Conservation (phyloP, 2,797 vertebrate species). For the Hafferia zeledoni region DNA sequence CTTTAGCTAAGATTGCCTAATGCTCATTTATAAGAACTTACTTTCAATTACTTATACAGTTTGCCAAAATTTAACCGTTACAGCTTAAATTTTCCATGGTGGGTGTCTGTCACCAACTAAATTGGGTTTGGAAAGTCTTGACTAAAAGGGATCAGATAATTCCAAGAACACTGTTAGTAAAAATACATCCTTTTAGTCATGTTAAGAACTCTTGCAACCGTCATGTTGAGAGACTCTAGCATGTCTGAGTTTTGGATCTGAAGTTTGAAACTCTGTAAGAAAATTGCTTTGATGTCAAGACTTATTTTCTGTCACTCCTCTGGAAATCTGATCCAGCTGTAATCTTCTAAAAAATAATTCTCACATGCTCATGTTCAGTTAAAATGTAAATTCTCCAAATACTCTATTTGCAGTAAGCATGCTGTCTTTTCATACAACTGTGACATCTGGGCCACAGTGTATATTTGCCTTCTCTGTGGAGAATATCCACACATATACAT, state of each 20-base stretch:
- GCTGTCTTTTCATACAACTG: neutral
- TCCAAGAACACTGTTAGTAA: neutral
- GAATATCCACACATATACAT: neutral
- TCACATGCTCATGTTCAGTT: neutral
- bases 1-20: conserved; percentile 7
- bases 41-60: conserved; percentile 3
- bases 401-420: neutral
- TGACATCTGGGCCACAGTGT: neutral
- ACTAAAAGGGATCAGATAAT: neutral
- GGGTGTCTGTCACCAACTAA: neutral
- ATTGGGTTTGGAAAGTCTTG: neutral
- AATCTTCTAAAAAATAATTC: conserved; percentile 20
- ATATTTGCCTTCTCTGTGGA: neutral
- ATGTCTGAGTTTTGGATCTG: neutral
- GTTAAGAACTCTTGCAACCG: neutral
- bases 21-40: neutral
- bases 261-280: neutral
- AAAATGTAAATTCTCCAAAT: conserved; percentile 35
- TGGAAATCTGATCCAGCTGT: conserved; percentile 46
- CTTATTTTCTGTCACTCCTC: conserved; percentile 22
- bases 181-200: neutral
- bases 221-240: neutral
- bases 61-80: conserved; percentile 9
- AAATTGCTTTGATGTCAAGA: conserved; percentile 48
- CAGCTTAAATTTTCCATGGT: conserved; percentile 33